phyloP scores from a whole-genome alignment of 2,113 vertebrate species.

The Oreochromis tanganicae region DNA sequence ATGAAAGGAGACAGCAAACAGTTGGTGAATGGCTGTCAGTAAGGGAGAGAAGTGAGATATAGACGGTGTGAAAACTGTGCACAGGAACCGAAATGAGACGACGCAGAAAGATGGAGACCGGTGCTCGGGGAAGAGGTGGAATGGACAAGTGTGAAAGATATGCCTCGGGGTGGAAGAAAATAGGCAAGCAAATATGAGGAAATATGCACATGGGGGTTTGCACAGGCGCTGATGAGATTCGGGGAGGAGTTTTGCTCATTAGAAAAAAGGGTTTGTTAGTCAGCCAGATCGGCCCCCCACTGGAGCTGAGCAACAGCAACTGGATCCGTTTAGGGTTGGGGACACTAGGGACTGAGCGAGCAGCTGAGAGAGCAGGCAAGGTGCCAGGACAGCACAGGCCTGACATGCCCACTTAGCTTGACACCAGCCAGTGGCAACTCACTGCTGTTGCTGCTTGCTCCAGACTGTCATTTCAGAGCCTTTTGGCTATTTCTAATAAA shows the following conservation, averaged over 20 bases:
- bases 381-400: conserved; percentile 55
- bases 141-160: not conserved
- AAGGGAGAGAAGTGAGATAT: conserved; percentile 39
- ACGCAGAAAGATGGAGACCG: conserved; percentile 30
- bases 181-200: not conserved
- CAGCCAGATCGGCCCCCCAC: conserved; percentile 39
- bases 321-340: conserved; percentile 65
- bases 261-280: conserved; percentile 59
- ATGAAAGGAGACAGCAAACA: conserved; percentile 36
- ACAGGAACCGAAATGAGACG: conserved; percentile 30
- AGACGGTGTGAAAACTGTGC: conserved; percentile 42
- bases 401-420: conserved; percentile 63
- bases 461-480: not conserved
- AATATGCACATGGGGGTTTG: not conserved
- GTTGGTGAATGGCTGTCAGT: conserved; percentile 45
- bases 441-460: conserved; percentile 19
- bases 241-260: conserved; percentile 39
- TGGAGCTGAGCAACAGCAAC: conserved; percentile 61
- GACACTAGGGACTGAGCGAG: conserved; percentile 58
- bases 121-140: not conserved
- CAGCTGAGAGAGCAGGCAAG: conserved; percentile 64
- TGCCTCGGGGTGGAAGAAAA: not conserved
- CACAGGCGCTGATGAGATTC: not conserved
- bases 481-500: conserved; percentile 4
- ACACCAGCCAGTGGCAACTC: conserved; percentile 52